phyloP scores from a whole-genome alignment of 1,140 invertebrate species.

The Hypothenemus hampei region DNA sequence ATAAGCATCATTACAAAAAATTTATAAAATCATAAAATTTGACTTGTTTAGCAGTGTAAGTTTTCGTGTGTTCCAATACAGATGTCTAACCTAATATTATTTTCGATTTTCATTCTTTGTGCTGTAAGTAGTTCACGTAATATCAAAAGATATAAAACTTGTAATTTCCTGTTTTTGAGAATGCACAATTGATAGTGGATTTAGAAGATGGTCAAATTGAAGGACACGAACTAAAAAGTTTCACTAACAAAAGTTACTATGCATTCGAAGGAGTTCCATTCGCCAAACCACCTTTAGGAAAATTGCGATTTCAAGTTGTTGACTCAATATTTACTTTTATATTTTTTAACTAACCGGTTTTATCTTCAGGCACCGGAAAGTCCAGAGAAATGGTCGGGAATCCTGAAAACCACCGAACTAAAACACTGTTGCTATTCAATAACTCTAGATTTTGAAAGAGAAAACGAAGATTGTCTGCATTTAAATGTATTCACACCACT shows the following conservation, averaged over 20 bases:
- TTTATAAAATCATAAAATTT: no score
- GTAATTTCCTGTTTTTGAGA: background rate
- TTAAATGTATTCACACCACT: slow-evolving; percentile 8
- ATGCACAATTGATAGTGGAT: background rate
- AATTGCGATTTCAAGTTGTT: slow-evolving; percentile 24
- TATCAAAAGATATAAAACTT: background rate
- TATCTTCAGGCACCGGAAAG: background rate
- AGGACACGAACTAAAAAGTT: slow-evolving; percentile 11
- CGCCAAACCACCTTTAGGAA: slow-evolving; percentile 16
- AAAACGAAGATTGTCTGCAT: slow-evolving; percentile 13
- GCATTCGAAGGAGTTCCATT: slow-evolving; percentile 22
- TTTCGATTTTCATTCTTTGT: no score
- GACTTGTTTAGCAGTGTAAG: background rate
- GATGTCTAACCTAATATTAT: no score
- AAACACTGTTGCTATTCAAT: slow-evolving; percentile 3
- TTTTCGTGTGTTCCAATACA: background rate
- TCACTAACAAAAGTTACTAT: slow-evolving; percentile 9
- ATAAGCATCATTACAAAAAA: no score
- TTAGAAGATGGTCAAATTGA: slow-evolving; percentile 10
- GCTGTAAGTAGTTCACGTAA: background rate
- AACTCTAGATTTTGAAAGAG: background rate
- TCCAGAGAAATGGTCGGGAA: background rate
- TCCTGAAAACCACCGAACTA: background rate
- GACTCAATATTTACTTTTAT: slow-evolving; percentile 1
- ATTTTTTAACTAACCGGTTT: background rate